Percentiles rank a stretch among this genome's conserved stretches.
phyloP scores from a whole-genome alignment of 2,888 invertebrate species.

The Ectobius pallidus region DNA sequence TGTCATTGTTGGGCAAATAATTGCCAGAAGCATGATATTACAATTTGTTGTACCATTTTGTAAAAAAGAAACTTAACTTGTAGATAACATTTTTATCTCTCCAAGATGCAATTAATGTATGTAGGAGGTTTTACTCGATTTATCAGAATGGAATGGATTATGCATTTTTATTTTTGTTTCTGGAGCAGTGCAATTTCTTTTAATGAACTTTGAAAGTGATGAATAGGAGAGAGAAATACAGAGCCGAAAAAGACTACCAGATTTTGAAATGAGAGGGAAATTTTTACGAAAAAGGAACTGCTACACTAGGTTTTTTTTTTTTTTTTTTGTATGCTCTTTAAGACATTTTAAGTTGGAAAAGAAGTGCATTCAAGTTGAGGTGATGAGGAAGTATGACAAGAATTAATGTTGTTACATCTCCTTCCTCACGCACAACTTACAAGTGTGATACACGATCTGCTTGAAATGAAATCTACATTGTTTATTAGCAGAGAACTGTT shows the following conservation, averaged over 20 bases:
- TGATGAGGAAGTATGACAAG: constrained; percentile 1
- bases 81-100: constrained; percentile 34
- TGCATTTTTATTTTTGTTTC: constrained; percentile 24
- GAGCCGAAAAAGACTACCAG: neutral
- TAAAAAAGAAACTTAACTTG: constrained; percentile 28
- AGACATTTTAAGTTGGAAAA: neutral
- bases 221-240: constrained; percentile 4
- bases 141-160: constrained; percentile 20
- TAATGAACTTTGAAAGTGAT: neutral
- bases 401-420: constrained; percentile 8
- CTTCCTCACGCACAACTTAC: constrained; percentile 1
- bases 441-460: constrained; percentile 10
- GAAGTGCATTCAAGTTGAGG: neutral
- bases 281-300: neutral
- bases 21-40: constrained; percentile 20
- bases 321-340: neutral
- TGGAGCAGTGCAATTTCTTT: constrained; percentile 34
- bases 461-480: constrained; percentile 3
- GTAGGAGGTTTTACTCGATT: constrained; percentile 14
- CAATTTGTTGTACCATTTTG: constrained; percentile 33
- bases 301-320: neutral
- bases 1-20: constrained; percentile 29
- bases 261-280: neutral
- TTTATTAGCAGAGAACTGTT: constrained; percentile 24
- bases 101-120: constrained; percentile 12